A percentile compares a stretch with the other conserved stretches of the same genome.
These are phyloP conservation scores for Epinephelus lanceolatus DNA, from an alignment of 2,113 vertebrate genomes.

Conservation along the genomic window DNA sequence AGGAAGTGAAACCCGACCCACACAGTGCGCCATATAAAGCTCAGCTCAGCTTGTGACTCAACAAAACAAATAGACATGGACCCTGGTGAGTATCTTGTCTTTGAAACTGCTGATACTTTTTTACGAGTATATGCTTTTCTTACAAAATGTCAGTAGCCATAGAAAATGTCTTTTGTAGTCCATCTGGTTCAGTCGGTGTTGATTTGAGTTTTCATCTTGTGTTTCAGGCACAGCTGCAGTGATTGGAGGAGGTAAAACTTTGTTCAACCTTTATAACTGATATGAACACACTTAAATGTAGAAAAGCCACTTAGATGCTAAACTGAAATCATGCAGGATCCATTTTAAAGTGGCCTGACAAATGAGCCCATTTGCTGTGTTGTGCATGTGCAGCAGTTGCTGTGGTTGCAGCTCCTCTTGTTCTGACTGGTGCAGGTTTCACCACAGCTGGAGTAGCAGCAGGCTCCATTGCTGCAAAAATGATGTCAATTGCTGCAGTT, in stretches of 20 bases:
- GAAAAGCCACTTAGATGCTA: background rate
- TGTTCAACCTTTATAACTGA: background rate
- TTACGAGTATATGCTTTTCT: too few relatives aligned
- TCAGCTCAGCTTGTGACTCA: background rate
- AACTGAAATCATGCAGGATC: background rate
- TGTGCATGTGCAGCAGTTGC: conserved; percentile 3
- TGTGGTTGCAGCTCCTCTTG: conserved; percentile 24
- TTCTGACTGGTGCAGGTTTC: conserved; percentile 57
- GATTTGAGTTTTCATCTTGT: background rate
- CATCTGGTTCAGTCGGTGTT: too few relatives aligned
- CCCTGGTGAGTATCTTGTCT: background rate
- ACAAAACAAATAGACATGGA: background rate
- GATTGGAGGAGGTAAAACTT: conserved; percentile 24
- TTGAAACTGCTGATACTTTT: background rate
- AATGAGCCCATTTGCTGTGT: background rate
- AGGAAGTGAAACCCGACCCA: background rate
- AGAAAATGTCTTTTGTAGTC: too few relatives aligned
- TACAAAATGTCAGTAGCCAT: too few relatives aligned
- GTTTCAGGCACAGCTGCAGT: conserved; percentile 6
- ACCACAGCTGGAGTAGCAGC: conserved; percentile 66
- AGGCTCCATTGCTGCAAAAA: conserved; percentile 46
- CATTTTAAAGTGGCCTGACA: background rate
- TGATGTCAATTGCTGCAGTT: conserved; percentile 69
- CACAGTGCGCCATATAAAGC: background rate
- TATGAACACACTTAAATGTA: background rate